Evolutionary conservation across 2,888 invertebrate genomes (phyloP).

Genomic region (Drosophila borealis): DNA sequence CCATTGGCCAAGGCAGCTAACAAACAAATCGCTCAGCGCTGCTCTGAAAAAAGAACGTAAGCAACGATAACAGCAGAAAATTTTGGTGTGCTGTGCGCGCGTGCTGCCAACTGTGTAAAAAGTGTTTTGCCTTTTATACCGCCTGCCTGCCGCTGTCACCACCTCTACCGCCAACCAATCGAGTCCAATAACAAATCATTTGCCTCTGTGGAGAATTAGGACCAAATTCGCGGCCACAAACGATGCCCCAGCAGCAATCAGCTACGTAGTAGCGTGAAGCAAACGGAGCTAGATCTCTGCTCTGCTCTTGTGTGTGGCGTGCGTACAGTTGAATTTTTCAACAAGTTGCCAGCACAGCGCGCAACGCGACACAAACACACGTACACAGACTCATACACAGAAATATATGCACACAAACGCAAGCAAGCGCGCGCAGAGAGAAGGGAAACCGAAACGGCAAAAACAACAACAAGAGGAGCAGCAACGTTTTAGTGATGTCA

Average conservation of each 20-base stretch:
- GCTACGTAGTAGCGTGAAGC: slow-evolving; percentile 17
- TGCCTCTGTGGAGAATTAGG: slow-evolving; percentile 10
- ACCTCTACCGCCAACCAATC: slow-evolving; percentile 15
- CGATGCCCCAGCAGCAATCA: slow-evolving; percentile 20
- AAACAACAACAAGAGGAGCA: slow-evolving; percentile 42
- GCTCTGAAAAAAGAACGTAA: slow-evolving; percentile 54
- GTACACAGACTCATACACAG: slow-evolving; percentile 15
- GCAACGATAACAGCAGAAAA: slow-evolving; percentile 67
- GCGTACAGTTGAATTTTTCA: slow-evolving; percentile 68
- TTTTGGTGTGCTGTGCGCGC: slow-evolving; percentile 62
- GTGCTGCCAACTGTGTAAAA: slow-evolving; percentile 69
- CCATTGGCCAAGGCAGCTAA: slow-evolving; percentile 31
- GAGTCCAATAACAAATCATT: slow-evolving; percentile 22
- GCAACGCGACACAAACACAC: slow-evolving; percentile 60
- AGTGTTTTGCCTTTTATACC: slow-evolving; percentile 46
- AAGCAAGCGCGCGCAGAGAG: slow-evolving; percentile 45
- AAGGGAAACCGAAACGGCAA: slow-evolving; percentile 42
- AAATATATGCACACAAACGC: slow-evolving; percentile 30
- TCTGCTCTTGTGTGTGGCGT: slow-evolving; percentile 41
- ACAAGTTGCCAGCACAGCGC: slow-evolving; percentile 79
- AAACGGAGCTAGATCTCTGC: slow-evolving; percentile 8
- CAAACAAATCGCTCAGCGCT: slow-evolving; percentile 35
- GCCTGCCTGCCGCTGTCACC: slow-evolving; percentile 16
- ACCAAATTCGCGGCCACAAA: slow-evolving; percentile 9
- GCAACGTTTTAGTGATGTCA: slow-evolving; percentile 80